Evolutionary conservation across 2,113 vertebrate genomes (phyloP).

Genomic region (Rhea pennata): DNA sequence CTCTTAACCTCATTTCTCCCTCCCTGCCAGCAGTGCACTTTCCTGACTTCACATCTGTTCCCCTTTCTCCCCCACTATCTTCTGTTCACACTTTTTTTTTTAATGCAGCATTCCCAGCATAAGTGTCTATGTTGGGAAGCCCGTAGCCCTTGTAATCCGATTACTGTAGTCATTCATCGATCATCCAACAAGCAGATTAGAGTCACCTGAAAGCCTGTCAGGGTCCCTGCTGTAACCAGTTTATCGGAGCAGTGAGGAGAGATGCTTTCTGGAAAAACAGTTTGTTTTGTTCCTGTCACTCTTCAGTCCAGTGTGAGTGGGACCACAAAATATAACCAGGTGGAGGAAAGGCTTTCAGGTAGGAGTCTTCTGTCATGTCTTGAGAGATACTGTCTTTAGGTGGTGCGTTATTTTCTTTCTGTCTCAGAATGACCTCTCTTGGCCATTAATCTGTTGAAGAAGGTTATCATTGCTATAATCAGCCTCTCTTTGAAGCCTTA

Average conservation of each 20-base stretch:
- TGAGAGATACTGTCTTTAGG: background rate
- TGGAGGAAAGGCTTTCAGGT: conserved; percentile 59
- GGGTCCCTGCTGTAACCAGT: conserved; percentile 31
- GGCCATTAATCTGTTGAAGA: conserved; percentile 29
- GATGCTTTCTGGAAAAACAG: conserved; percentile 45
- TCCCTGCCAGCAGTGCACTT: background rate
- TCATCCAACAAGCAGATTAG: conserved; percentile 51
- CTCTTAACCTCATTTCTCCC: conserved; percentile 14
- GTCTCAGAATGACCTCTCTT: background rate
- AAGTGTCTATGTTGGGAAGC: conserved; percentile 54
- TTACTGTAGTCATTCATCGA: conserved; percentile 63
- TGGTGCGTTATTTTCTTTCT: background rate
- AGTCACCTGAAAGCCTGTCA: conserved; percentile 62
- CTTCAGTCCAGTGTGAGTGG: background rate
- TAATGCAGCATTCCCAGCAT: background rate
- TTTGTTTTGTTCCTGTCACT: conserved; percentile 20
- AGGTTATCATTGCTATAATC: conserved; percentile 1
- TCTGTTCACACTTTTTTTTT: background rate
- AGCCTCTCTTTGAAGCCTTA: background rate
- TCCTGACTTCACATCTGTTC: conserved; percentile 14
- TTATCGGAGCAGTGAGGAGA: conserved; percentile 27
- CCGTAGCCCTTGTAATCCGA: conserved; percentile 60
- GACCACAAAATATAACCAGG: conserved; percentile 13
- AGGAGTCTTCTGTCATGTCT: conserved; percentile 26
- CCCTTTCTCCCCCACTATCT: background rate